Conservation (phyloP, 2,797 vertebrate genomes). For the Myotis findleyi region DNA sequence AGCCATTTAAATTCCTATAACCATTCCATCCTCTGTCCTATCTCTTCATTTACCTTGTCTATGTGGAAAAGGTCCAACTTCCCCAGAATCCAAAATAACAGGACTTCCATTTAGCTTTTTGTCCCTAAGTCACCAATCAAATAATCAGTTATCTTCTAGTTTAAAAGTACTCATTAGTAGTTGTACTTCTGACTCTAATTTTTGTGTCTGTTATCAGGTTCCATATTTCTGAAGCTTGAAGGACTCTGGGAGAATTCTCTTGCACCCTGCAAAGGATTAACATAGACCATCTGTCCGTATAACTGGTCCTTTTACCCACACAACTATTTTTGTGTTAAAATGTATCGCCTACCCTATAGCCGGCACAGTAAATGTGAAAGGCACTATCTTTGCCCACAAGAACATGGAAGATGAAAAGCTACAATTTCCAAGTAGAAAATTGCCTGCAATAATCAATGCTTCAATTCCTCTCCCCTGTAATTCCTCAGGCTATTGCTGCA, state of each 20-base stretch:
- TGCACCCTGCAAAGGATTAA: background rate
- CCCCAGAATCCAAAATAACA: background rate
- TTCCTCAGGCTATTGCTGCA: background rate
- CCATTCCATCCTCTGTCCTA: background rate
- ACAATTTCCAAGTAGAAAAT: slow-evolving; percentile 8
- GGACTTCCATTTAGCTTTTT: background rate
- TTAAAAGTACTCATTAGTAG: background rate
- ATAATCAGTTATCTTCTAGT: background rate
- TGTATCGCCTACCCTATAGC: background rate
- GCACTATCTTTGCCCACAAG: background rate
- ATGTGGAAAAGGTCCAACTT: background rate
- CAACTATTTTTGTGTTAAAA: background rate
- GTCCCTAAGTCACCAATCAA: background rate
- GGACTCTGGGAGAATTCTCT: background rate
- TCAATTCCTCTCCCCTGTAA: background rate
- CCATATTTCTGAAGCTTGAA: background rate
- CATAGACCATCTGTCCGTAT: background rate
- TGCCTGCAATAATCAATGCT: background rate
- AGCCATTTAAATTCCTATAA: background rate
- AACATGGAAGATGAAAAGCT: background rate
- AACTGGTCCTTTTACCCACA: background rate
- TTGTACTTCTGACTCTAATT: background rate
- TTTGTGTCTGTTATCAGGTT: background rate
- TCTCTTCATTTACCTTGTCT: background rate
- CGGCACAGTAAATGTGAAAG: background rate